Evolutionary conservation across 2,888 invertebrate genomes (phyloP).

Genomic region (Orchesella flavescens): DNA sequence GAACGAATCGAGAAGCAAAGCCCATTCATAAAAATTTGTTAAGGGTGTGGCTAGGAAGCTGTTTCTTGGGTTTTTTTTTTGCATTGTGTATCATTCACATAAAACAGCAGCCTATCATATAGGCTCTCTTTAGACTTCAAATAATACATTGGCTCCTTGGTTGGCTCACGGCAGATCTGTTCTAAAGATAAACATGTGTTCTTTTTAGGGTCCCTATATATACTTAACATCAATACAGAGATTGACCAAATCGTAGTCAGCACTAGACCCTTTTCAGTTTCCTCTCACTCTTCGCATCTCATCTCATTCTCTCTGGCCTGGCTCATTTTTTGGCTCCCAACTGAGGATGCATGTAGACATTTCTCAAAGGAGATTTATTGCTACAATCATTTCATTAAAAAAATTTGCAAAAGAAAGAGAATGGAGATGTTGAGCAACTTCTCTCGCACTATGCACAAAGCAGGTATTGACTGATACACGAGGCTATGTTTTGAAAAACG

Average conservation of each 20-base stretch:
- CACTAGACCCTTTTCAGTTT: conserved; percentile 32
- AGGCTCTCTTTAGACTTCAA: not conserved
- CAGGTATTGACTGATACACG: not conserved
- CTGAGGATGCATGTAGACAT: conserved; percentile 21
- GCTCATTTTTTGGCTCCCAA: conserved; percentile 26
- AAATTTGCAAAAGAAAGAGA: conserved; percentile 52
- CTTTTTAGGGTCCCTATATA: conserved; percentile 32
- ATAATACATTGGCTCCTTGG: not conserved
- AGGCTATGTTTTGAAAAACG: too few species aligned
- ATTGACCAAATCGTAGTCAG: conserved; percentile 8
- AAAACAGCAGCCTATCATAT: not conserved
- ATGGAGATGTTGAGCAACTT: conserved; percentile 39
- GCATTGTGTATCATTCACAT: not conserved
- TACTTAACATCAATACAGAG: not conserved
- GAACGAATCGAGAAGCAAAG: conserved; percentile 22
- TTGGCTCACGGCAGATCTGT: conserved; percentile 35
- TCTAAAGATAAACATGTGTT: conserved; percentile 37
- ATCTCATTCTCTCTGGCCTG: conserved; percentile 11
- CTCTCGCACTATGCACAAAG: not conserved
- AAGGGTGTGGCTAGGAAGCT: conserved; percentile 63
- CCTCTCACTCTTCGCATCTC: not conserved
- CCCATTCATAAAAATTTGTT: conserved; percentile 62
- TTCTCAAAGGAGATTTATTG: conserved; percentile 39
- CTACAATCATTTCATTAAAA: conserved; percentile 50
- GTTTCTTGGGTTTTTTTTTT: conserved; percentile 29